Evolutionary conservation across 2,113 vertebrate species (phyloP).

Genomic region (Catharus minimus): DNA sequence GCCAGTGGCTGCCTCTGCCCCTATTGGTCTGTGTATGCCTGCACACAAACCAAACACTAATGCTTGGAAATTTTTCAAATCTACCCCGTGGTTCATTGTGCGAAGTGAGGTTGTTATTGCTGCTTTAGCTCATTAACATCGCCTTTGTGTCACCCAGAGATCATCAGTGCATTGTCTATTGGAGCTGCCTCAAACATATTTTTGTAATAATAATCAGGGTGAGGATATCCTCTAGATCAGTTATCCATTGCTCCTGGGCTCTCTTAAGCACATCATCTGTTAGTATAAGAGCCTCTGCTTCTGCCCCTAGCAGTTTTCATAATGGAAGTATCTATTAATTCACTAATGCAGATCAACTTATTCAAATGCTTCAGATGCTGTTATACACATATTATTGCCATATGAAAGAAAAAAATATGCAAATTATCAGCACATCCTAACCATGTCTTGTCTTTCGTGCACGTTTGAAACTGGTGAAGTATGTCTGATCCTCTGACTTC

Average conservation of each 20-base stretch:
- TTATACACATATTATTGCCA: background rate
- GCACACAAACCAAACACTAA: accelerated
- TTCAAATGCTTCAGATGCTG: background rate
- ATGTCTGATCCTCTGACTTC: background rate
- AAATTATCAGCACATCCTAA: background rate
- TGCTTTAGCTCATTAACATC: background rate
- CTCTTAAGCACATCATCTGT: background rate
- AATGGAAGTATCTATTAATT: background rate
- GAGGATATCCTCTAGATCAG: background rate
- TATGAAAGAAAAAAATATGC: background rate
- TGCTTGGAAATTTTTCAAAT: background rate
- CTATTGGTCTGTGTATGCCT: background rate
- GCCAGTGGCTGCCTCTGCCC: background rate
- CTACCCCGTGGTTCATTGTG: background rate
- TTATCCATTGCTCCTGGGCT: background rate
- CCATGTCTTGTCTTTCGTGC: background rate
- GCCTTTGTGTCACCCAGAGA: background rate
- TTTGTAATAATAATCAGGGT: background rate
- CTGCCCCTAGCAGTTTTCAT: background rate
- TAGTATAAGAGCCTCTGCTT: background rate
- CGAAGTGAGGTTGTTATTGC: background rate
- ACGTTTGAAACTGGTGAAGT: background rate
- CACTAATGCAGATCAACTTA: background rate
- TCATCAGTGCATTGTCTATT: background rate
- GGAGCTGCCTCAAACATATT: background rate